These are phyloP conservation scores for Oryzias melastigma DNA, from an alignment of 2,113 vertebrate species.

Conservation along the genomic window DNA sequence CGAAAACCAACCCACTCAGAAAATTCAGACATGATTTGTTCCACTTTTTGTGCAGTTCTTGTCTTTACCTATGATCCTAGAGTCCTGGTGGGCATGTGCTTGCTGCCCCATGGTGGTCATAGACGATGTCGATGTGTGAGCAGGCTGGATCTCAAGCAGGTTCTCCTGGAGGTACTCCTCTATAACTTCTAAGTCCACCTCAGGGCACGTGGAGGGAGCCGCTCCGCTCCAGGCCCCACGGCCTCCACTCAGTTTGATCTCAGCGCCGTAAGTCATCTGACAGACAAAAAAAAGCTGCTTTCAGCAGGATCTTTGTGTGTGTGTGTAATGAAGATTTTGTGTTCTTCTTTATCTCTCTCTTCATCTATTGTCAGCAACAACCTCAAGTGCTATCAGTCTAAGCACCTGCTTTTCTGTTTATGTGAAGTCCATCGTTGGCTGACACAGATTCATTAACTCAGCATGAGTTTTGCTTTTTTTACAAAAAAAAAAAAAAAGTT, in stretches of 20 bases:
- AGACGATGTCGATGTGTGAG: conserved; percentile 21
- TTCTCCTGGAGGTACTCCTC: conserved; percentile 82
- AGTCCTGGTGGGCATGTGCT: conserved; percentile 36
- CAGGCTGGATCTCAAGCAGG: conserved; percentile 69
- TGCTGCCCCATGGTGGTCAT: conserved; percentile 32
- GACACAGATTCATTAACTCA: conserved; percentile 8
- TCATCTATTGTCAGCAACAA: neutral
- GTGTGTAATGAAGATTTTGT: conserved; percentile 19
- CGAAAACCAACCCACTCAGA: conserved; percentile 10
- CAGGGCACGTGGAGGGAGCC: conserved; percentile 49
- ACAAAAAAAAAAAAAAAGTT: too few relatives aligned
- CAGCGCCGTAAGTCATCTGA: conserved; percentile 67
- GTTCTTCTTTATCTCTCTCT: conserved; percentile 1
- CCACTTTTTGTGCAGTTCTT: neutral
- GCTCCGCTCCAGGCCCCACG: conserved; percentile 48
- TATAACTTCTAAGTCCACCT: conserved; percentile 79
- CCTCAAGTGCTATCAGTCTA: conserved; percentile 8
- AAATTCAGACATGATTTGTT: neutral
- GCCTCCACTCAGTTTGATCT: conserved; percentile 49
- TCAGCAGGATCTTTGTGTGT: neutral
- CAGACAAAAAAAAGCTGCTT: conserved; percentile 1
- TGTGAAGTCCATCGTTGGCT: neutral
- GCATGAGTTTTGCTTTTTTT: conserved; percentile 10
- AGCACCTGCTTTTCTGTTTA: conserved; percentile 6
- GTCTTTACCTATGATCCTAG: conserved; percentile 66